Evolutionary conservation across 2,113 vertebrate genomes (phyloP), one percentile per base, ranked within the genome.

Genomic region (Numenius arquata): DNA sequence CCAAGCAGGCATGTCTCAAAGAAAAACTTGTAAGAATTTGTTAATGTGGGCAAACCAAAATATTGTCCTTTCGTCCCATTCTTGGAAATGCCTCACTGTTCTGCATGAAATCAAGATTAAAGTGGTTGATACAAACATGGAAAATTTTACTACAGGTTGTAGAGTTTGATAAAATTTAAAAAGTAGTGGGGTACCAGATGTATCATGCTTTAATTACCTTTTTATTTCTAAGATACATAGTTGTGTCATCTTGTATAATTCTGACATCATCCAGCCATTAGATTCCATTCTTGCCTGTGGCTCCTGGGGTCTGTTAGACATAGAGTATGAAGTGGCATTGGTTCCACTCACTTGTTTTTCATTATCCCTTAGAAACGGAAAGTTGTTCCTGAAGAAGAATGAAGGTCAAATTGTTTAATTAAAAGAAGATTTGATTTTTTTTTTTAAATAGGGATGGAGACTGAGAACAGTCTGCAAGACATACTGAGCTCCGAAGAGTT

Each of bases 391-490:
- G 2, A 87, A 81, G 83, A 96, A 94, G 76, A 96, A 93, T 93
- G 83, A 94, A 94, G 92, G 95, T 96, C 96, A 96, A 90, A 61
- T 80, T 86, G 43, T 74, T 90, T 96, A 95, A 96, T 97, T 96
- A 93, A 87, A 95, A 96, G 68, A 87, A 89, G 62, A 89, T 70
- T 82, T 90, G 36, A 56, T 56, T 80, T 61, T 90, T 55, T 58
- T 89, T 95, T 94, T 67, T 2, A 50, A 95, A 77, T 58, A 81
- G 65, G 27, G 32, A n/a, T 91, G 36, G 79, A 92, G 88, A 62
- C 74, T 1, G 4, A 89, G 71, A 93, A 29, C 50, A 83, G 25
- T 72, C 43, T 92, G 86, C 80, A 87, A 95, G 90, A 95, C 29
- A 61, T 63, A 67, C 7, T 90, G 90, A 94, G 41, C 66, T 94